phyloP scores from a whole-genome alignment of 2,113 vertebrate species.

The Tichodroma muraria region DNA sequence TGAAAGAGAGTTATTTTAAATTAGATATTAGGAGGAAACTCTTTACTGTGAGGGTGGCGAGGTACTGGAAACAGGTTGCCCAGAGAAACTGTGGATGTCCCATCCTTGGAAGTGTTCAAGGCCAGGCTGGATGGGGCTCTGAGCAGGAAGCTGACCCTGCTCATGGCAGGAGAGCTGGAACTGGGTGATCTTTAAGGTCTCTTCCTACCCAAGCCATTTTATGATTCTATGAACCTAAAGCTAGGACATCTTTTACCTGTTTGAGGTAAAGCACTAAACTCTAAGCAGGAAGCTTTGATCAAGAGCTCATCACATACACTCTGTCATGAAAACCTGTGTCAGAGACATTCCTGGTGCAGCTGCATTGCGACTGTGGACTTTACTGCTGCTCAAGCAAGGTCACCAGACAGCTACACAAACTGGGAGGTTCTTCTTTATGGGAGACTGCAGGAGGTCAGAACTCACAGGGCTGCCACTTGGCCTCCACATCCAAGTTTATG shows the following conservation, averaged over 20 bases:
- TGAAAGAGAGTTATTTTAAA: neutral
- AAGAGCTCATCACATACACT: fast-evolving
- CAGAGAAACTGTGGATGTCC: neutral
- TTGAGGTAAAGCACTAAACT: neutral
- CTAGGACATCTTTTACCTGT: neutral
- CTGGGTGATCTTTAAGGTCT: neutral
- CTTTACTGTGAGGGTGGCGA: neutral
- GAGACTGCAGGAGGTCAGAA: neutral
- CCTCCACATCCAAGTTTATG: neutral
- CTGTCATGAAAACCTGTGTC: neutral
- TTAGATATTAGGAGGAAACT: neutral
- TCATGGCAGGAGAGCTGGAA: neutral
- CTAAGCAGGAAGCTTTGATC: neutral
- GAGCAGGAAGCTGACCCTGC: neutral
- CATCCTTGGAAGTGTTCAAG: neutral
- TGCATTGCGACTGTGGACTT: neutral
- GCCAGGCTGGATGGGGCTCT: neutral
- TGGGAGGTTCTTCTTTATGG: neutral
- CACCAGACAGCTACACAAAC: neutral
- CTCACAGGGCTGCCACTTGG: neutral
- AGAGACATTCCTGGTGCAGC: neutral
- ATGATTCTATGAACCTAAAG: neutral
- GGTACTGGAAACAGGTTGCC: neutral
- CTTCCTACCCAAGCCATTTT: neutral
- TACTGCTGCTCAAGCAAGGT: neutral